Percentiles rank a stretch among this genome's conserved stretches.
These are phyloP conservation scores for Meles meles DNA, from an alignment of 2,113 vertebrate genomes.

Conservation along the genomic window DNA sequence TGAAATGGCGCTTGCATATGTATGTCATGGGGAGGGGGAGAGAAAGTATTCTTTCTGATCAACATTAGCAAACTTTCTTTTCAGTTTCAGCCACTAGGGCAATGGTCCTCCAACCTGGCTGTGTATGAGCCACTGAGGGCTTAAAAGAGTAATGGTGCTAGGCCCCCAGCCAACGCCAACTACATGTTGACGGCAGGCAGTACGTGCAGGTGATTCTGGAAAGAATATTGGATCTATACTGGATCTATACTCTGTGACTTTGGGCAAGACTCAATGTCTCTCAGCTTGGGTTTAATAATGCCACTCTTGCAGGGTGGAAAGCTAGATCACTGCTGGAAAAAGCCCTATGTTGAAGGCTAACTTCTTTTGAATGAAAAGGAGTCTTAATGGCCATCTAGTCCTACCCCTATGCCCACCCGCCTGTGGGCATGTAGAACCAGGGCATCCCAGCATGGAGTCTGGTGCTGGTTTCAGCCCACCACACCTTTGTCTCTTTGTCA, in stretches of 20 bases:
- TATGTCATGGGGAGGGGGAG: accelerated
- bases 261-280: not conserved
- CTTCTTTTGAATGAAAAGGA: not conserved
- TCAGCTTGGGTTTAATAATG: not conserved
- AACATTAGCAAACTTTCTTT: not conserved
- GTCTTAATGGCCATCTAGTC: not conserved
- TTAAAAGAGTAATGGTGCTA: not conserved
- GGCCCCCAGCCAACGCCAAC: accelerated
- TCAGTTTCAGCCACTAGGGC: not conserved
- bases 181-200: not conserved
- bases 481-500: not conserved
- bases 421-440: not conserved
- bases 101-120: not conserved
- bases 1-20: not conserved
- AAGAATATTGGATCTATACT: not conserved
- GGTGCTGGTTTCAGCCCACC: not conserved
- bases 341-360: not conserved
- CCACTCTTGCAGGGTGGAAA: not conserved
- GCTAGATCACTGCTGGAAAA: not conserved
- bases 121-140: not conserved
- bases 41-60: not conserved
- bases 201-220: not conserved
- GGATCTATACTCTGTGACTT: not conserved
- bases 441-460: not conserved
- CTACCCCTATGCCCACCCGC: no score